Percentiles rank a stretch among this genome's conserved stretches.
Evolutionary conservation across 2,113 vertebrate genomes (phyloP).

Genomic region (Callorhinus ursinus): DNA sequence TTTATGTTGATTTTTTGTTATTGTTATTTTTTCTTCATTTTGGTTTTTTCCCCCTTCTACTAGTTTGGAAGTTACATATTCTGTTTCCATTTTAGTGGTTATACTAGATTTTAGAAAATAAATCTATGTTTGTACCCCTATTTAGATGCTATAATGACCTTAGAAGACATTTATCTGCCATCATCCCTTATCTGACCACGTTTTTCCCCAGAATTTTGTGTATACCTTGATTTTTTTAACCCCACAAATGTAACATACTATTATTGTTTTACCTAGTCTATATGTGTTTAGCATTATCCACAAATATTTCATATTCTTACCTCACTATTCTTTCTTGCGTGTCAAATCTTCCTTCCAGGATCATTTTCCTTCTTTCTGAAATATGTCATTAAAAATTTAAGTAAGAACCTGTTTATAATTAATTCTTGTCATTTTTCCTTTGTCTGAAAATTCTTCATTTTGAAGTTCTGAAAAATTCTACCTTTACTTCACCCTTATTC

Average conservation of each 20-base stretch:
- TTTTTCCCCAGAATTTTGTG: neutral
- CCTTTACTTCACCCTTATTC: neutral
- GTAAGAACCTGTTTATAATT: neutral
- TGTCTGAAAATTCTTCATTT: neutral
- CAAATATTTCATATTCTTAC: neutral
- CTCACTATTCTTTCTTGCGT: neutral
- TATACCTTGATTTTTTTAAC: neutral
- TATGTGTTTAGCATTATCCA: neutral
- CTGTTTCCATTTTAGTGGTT: neutral
- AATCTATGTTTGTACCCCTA: neutral
- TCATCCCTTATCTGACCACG: neutral
- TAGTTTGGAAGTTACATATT: neutral
- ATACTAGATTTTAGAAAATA: neutral
- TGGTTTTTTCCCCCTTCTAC: neutral
- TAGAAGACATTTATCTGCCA: neutral
- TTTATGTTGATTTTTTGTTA: neutral
- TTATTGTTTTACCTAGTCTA: neutral
- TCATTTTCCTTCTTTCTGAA: neutral
- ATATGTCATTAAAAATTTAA: neutral
- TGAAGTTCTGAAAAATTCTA: neutral
- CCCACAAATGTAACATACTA: neutral
- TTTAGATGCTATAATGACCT: neutral
- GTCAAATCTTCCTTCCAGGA: neutral
- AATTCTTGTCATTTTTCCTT: neutral
- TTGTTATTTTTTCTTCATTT: neutral